A percentile compares a stretch with the other conserved stretches of the same genome.
Conservation (phyloP, 2,888 invertebrate species). For the Aplocera efformata region DNA sequence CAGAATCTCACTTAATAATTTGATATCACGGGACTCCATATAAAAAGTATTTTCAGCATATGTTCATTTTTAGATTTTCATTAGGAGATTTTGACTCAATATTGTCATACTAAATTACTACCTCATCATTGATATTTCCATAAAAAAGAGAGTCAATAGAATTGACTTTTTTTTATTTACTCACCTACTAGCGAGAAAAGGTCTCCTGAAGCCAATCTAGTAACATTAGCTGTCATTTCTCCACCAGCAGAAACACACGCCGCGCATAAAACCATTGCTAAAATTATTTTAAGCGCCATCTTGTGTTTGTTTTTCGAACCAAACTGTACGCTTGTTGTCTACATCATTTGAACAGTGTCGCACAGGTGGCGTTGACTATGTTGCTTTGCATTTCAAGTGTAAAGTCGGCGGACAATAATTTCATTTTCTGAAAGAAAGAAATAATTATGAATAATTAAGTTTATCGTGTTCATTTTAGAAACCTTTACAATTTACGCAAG, state of each 20-base stretch:
- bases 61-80: too few species aligned
- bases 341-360: constrained; percentile 36
- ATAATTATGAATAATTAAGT: constrained; percentile 8
- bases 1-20: too few species aligned
- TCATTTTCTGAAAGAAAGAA: constrained; percentile 40
- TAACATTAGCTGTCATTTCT: constrained; percentile 75
- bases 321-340: constrained; percentile 21
- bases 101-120: too few species aligned
- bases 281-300: constrained; percentile 56
- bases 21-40: too few species aligned
- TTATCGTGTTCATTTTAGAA: not conserved
- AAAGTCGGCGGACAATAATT: constrained; percentile 19
- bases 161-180: constrained; percentile 15
- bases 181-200: constrained; percentile 79
- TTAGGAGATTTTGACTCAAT: too few species aligned
- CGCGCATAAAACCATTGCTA: constrained; percentile 35
- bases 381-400: constrained; percentile 27
- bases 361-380: constrained; percentile 38
- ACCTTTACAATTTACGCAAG: not conserved
- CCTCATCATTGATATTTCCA: too few species aligned
- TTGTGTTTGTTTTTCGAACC: constrained; percentile 31
- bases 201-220: constrained; percentile 81
- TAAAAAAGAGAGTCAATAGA: too few species aligned
- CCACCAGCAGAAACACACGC: constrained; percentile 38
- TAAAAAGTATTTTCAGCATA: too few species aligned